A percentile compares a stretch with the other conserved stretches of the same genome.
These are phyloP conservation scores for Knipowitschia caucasica DNA, from an alignment of 2,797 vertebrate genomes.

Conservation along the genomic window DNA sequence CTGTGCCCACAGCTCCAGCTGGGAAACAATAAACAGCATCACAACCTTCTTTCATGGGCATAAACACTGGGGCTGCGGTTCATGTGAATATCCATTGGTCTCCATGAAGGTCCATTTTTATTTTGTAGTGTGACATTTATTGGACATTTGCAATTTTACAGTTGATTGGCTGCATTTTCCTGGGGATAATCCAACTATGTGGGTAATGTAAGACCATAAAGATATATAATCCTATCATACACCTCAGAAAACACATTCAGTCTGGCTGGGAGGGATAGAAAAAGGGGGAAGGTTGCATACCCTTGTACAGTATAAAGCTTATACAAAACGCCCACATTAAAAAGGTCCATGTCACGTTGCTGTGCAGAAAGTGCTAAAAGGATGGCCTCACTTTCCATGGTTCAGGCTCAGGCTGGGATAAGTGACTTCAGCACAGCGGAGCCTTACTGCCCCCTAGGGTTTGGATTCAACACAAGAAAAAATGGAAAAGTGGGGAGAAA, in stretches of 20 bases:
- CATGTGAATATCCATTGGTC: conserved; percentile 1
- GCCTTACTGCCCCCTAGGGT: conserved; percentile 56
- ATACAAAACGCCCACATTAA: background rate
- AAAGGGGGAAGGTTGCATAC: background rate
- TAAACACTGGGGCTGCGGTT: background rate
- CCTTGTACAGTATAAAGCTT: background rate
- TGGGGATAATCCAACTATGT: conserved; percentile 1
- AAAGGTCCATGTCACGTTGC: background rate
- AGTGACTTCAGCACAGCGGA: background rate
- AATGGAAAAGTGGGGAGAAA: too few species aligned
- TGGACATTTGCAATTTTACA: conserved; percentile 10
- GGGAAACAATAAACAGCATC: background rate
- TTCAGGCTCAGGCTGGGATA: background rate
- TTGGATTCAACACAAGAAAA: background rate
- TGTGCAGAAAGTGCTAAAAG: conserved; percentile 1
- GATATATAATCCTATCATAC: conserved; percentile 15
- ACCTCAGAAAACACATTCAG: background rate
- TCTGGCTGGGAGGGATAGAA: background rate
- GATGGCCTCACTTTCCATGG: background rate
- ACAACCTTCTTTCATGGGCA: background rate
- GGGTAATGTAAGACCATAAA: conserved; percentile 13
- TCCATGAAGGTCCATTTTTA: background rate
- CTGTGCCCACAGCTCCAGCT: background rate
- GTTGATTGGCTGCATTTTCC: background rate
- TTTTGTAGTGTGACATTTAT: background rate